These are phyloP conservation scores for Thunnus thynnus DNA, from an alignment of 2,113 vertebrate species.

Conservation along the genomic window DNA sequence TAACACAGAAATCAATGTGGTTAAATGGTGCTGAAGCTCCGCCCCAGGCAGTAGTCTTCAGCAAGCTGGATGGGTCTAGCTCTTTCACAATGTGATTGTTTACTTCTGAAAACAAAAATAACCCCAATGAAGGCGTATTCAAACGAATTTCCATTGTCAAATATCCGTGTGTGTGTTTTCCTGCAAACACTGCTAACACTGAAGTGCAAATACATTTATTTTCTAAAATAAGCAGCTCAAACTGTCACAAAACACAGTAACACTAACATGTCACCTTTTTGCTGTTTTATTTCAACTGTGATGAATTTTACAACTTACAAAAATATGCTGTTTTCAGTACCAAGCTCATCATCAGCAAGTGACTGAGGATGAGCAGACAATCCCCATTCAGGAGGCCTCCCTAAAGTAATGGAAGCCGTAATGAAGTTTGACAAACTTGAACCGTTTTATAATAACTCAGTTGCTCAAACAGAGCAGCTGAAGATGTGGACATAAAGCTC, in stretches of 20 bases:
- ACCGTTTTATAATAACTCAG: constrained; percentile 34
- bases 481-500: constrained; percentile 14
- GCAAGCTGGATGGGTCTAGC: neutral
- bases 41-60: constrained; percentile 11
- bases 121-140: neutral
- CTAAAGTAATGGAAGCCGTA: constrained; percentile 19
- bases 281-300: constrained; percentile 7
- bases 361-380: neutral
- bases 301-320: neutral
- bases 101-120: constrained; percentile 12
- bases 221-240: neutral
- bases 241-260: neutral
- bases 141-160: neutral
- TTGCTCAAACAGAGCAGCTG: constrained; percentile 5
- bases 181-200: neutral
- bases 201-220: neutral
- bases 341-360: neutral
- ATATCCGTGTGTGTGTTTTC: neutral
- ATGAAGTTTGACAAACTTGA: constrained; percentile 34
- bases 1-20: constrained; percentile 54
- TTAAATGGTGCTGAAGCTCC: constrained; percentile 42
- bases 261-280: neutral
- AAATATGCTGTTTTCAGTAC: constrained; percentile 6
- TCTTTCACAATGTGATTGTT: constrained; percentile 9
- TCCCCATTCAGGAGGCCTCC: constrained; percentile 2